These are phyloP conservation scores for Allolobophora icterica DNA, from an alignment of 2,888 invertebrate genomes.

Conservation along the genomic window DNA sequence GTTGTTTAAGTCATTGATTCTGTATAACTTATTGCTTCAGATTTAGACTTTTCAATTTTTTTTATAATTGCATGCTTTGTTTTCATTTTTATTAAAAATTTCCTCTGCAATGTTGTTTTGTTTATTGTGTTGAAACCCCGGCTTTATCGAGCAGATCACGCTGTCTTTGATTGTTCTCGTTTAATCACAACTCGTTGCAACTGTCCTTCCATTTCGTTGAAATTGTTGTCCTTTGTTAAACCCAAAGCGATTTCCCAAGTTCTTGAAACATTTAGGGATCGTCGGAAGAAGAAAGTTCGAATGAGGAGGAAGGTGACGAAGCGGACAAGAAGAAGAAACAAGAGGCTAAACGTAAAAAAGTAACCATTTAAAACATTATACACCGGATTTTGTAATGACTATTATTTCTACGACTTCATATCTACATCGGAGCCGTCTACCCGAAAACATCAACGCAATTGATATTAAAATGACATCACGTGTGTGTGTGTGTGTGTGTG, in stretches of 20 bases:
- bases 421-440: neutral
- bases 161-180: neutral
- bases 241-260: conserved; percentile 3
- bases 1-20: neutral
- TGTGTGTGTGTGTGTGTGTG: no score
- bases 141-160: neutral
- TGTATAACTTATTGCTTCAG: neutral
- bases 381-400: neutral
- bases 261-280: conserved; percentile 30
- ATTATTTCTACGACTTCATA: neutral
- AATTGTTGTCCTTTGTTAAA: neutral
- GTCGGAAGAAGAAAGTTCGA: conserved; percentile 38
- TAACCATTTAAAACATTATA: neutral
- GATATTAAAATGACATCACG: neutral
- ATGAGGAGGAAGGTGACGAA: conserved; percentile 39
- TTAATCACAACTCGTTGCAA: neutral
- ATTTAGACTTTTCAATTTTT: neutral
- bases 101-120: neutral
- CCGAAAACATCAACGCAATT: neutral
- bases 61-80: neutral
- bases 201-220: neutral
- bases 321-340: conserved; percentile 38
- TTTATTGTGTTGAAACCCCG: neutral
- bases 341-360: conserved; percentile 32
- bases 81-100: neutral